These are phyloP conservation scores for Eulemur rufifrons DNA, from an alignment of 2,113 vertebrate genomes.

Conservation along the genomic window DNA sequence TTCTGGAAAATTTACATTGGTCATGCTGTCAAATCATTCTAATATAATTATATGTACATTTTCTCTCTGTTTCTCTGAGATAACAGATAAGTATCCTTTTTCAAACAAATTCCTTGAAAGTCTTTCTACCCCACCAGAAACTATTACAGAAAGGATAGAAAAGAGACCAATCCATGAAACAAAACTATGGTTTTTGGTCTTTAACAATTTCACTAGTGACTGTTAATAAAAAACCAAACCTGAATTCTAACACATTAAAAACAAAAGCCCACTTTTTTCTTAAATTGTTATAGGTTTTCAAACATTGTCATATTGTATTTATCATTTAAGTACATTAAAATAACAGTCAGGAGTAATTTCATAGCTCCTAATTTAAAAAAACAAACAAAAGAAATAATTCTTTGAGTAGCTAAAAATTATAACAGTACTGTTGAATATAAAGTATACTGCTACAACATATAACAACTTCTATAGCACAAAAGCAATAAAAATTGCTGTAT, in stretches of 20 bases:
- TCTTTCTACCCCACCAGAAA: not conserved
- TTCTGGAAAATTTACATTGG: not conserved
- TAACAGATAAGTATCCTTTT: slow-evolving; percentile 8
- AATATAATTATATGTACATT: not conserved
- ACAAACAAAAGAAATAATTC: not conserved
- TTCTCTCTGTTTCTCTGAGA: not conserved
- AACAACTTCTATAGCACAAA: not conserved
- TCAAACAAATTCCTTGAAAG: not conserved
- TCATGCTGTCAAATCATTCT: not conserved
- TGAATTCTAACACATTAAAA: not conserved
- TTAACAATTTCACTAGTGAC: not conserved
- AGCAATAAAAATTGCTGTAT: not conserved
- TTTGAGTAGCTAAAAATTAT: not conserved
- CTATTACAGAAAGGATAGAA: not conserved
- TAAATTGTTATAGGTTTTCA: not conserved
- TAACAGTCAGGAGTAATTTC: not conserved
- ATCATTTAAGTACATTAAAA: not conserved
- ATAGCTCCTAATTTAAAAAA: not conserved
- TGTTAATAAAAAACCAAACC: not conserved
- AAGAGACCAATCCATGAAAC: not conserved
- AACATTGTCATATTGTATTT: not conserved
- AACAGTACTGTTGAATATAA: not conserved
- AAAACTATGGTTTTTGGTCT: not conserved
- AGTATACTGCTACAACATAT: not conserved
- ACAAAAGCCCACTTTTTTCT: not conserved